Percentiles rank a stretch among this genome's conserved stretches.
Evolutionary conservation across 2,113 vertebrate genomes (phyloP).

Genomic region (Lanius collurio): DNA sequence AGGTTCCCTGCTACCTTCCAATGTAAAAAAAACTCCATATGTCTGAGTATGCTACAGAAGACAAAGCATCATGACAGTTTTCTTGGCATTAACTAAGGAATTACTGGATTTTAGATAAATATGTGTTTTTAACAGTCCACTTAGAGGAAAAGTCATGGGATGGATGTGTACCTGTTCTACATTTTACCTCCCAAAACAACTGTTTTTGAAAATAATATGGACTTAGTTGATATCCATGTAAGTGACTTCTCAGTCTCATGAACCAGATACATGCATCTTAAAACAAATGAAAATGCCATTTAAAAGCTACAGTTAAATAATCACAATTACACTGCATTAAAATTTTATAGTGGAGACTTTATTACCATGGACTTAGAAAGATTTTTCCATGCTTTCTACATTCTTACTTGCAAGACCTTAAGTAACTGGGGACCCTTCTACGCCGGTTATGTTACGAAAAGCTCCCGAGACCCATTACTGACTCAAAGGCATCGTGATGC

Average conservation of each 20-base stretch:
- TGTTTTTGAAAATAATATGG: neutral
- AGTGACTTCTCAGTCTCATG: neutral
- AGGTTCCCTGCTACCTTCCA: neutral
- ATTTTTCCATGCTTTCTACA: neutral
- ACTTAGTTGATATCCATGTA: neutral
- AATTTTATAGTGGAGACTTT: neutral
- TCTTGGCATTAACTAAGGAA: neutral
- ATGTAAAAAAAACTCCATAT: constrained; percentile 9
- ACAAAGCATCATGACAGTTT: neutral
- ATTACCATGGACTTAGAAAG: neutral
- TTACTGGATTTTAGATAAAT: neutral
- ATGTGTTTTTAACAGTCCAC: neutral
- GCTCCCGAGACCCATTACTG: neutral
- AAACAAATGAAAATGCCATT: neutral
- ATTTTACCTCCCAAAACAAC: neutral
- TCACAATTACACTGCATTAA: neutral
- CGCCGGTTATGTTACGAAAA: neutral
- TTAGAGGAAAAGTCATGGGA: neutral
- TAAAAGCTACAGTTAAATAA: neutral
- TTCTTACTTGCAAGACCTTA: neutral
- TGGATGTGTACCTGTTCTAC: neutral
- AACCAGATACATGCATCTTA: neutral
- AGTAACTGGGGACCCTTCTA: neutral
- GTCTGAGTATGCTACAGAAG: neutral
- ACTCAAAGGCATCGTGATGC: neutral